Conservation (phyloP, 2,888 invertebrate species). For the Tortricodes alternella region DNA sequence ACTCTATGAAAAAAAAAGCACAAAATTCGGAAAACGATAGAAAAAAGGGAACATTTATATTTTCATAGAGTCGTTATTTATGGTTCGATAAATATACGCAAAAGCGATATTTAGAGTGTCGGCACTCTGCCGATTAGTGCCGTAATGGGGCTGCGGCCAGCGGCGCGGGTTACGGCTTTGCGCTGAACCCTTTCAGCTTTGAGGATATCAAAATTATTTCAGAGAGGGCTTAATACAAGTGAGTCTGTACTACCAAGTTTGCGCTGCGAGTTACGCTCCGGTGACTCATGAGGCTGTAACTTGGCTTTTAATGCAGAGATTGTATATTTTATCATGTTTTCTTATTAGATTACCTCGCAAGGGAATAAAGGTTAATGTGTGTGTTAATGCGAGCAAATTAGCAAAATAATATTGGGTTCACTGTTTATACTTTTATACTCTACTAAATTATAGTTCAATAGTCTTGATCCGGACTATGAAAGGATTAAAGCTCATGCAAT, state of each 20-base stretch:
- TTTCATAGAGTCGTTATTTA: conserved; percentile 82
- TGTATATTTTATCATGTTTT: conserved; percentile 2
- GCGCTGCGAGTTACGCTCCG: conserved; percentile 46
- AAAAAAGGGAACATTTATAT: conserved; percentile 81
- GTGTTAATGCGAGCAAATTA: too few species aligned
- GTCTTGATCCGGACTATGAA: conserved; percentile 3
- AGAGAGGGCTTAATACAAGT: conserved; percentile 54
- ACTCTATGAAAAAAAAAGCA: conserved; percentile 81
- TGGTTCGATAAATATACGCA: conserved; percentile 76
- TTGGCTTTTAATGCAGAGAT: conserved; percentile 19
- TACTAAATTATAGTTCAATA: not conserved
- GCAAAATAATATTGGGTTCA: too few species aligned
- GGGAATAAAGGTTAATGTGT: not conserved
- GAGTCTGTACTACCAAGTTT: conserved; percentile 49
- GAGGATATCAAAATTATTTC: conserved; percentile 75
- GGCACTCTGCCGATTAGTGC: conserved; percentile 80
- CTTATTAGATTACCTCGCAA: not conserved
- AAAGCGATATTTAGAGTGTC: conserved; percentile 78
- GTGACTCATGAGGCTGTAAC: conserved; percentile 36
- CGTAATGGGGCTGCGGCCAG: conserved; percentile 55
- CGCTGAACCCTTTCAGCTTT: conserved; percentile 75
- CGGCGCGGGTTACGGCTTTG: conserved; percentile 57
- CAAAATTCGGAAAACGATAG: conserved; percentile 79
- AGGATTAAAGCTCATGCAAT: conserved; percentile 31
- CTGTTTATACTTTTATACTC: too few species aligned